These are phyloP conservation scores for Teleogryllus occipitalis DNA, from an alignment of 1,140 invertebrate genomes.

Conservation along the genomic window DNA sequence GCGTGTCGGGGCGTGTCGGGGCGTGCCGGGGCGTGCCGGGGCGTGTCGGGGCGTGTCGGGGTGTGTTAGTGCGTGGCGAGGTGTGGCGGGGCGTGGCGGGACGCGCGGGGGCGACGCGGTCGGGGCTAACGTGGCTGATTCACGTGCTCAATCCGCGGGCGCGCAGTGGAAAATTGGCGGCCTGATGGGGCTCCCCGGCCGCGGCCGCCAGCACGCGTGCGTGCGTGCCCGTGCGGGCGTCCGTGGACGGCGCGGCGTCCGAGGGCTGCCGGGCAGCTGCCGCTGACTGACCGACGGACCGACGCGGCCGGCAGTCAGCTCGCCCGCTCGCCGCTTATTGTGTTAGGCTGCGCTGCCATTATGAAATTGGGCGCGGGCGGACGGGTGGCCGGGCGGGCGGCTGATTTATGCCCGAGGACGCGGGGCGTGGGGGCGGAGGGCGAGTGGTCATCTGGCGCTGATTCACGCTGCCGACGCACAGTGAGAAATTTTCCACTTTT, in stretches of 20 bases:
- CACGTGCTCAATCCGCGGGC: neutral
- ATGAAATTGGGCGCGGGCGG: neutral
- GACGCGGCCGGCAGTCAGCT: too few relatives aligned
- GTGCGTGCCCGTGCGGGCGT: too few relatives aligned
- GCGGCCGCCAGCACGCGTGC: neutral
- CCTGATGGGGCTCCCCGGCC: neutral
- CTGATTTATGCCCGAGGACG: neutral
- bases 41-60: too few relatives aligned
- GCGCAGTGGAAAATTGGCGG: neutral
- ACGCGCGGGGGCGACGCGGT: neutral
- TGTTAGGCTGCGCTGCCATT: neutral
- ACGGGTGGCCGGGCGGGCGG: too few relatives aligned
- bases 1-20: too few relatives aligned
- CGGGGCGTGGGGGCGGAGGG: too few relatives aligned
- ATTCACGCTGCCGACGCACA: neutral
- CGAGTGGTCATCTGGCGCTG: conserved; percentile 2
- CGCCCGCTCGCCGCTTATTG: neutral
- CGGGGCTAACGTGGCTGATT: neutral
- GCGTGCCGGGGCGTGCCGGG: too few relatives aligned
- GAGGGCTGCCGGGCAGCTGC: neutral
- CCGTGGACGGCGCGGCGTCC: too few relatives aligned
- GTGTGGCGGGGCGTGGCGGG: neutral
- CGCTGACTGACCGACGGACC: too few relatives aligned
- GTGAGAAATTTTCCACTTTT: too few relatives aligned
- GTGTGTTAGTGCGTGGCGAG: too few relatives aligned